phyloP scores from a whole-genome alignment of 2,888 invertebrate genomes.

The Perithous albicinctus region DNA sequence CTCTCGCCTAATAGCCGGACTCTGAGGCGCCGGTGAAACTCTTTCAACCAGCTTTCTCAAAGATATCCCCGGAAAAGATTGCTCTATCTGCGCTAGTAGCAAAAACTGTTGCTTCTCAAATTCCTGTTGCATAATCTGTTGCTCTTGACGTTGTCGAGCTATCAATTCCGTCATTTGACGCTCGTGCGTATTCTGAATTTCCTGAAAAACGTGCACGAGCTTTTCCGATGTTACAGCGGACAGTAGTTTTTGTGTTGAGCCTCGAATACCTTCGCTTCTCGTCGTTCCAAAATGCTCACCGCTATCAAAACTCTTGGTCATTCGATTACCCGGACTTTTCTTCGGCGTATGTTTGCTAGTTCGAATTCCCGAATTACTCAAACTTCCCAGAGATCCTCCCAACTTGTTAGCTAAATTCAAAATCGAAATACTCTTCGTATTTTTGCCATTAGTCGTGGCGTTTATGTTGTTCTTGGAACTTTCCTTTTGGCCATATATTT shows the following conservation, averaged over 20 bases:
- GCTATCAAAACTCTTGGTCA: constrained; percentile 63
- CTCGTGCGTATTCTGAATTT: constrained; percentile 88
- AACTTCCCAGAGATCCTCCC: constrained; percentile 73
- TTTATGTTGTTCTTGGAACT: constrained; percentile 35
- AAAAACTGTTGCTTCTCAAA: constrained; percentile 89
- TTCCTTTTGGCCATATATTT: constrained; percentile 62
- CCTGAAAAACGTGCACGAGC: constrained; percentile 78
- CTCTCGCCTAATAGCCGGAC: not conserved
- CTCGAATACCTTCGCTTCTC: constrained; percentile 26
- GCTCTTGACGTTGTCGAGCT: constrained; percentile 88
- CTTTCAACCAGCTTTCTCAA: constrained; percentile 69
- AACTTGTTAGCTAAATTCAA: constrained; percentile 71
- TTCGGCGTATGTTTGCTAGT: constrained; percentile 48
- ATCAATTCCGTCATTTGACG: constrained; percentile 88
- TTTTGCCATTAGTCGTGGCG: constrained; percentile 48
- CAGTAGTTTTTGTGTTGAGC: constrained; percentile 68
- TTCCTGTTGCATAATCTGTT: constrained; percentile 87
- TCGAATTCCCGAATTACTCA: constrained; percentile 64
- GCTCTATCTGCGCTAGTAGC: constrained; percentile 85
- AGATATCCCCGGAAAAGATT: constrained; percentile 78
- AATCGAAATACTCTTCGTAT: constrained; percentile 64
- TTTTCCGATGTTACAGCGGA: constrained; percentile 78
- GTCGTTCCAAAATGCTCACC: constrained; percentile 23
- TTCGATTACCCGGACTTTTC: constrained; percentile 35
- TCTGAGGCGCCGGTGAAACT: constrained; percentile 39